Conservation (phyloP, 2,797 vertebrate genomes). For the Balearica regulorum region DNA sequence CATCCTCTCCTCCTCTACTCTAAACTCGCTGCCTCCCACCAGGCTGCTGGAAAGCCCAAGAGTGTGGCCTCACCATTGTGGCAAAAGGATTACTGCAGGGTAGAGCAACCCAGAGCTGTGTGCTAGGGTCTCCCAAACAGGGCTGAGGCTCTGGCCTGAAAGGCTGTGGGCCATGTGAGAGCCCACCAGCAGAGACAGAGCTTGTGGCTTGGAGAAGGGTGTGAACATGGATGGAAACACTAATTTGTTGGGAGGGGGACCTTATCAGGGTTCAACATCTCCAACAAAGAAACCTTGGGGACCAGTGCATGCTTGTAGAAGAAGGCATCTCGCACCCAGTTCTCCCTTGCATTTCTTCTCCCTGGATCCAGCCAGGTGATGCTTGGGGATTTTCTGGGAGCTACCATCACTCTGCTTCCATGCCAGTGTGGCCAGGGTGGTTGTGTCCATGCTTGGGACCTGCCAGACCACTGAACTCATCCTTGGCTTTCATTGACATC, state of each 20-base stretch:
- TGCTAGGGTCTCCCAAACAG: fast-evolving
- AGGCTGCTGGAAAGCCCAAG: neutral
- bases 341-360: neutral
- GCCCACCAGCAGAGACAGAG: neutral
- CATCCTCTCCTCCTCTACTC: neutral
- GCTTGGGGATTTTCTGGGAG: neutral
- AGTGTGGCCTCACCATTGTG: neutral
- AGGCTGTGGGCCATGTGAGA: neutral
- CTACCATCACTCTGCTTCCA: neutral
- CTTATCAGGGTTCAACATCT: neutral
- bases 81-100: neutral
- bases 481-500: neutral
- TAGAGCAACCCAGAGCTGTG: neutral
- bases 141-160: neutral
- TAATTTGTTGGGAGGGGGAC: neutral
- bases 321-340: fast-evolving
- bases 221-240: neutral
- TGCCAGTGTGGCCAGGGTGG: neutral
- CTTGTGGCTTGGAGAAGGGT: neutral
- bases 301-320: fast-evolving
- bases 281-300: neutral
- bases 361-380: neutral
- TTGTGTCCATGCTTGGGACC: neutral
- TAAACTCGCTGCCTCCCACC: neutral
- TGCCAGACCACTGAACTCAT: neutral